phyloP scores from a whole-genome alignment of 2,888 invertebrate genomes.

The Lepeophtheirus nordmannii region DNA sequence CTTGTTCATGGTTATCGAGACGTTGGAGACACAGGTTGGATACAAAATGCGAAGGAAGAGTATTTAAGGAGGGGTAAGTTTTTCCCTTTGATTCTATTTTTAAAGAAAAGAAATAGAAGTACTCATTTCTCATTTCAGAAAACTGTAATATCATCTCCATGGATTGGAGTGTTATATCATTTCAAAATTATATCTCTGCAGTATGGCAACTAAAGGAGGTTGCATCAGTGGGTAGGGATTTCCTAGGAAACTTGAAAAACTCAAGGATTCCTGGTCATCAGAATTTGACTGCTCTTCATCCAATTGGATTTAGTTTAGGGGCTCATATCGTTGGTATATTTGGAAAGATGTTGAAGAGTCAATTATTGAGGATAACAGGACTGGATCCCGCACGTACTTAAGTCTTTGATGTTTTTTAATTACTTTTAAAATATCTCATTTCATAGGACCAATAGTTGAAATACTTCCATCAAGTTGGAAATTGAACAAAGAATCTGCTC shows the following conservation, averaged over 20 bases:
- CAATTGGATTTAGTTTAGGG: conserved; percentile 13
- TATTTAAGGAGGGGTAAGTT: neutral
- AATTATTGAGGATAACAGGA: neutral
- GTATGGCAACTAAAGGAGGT: neutral
- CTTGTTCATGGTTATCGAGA: conserved; percentile 14
- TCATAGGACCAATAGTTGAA: conserved; percentile 10
- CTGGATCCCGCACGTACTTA: neutral
- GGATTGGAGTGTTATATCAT: conserved; percentile 4
- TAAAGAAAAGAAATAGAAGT: too few species aligned
- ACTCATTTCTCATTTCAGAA: too few species aligned
- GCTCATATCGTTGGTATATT: conserved; percentile 11
- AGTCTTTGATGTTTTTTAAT: too few species aligned
- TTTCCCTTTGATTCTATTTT: too few species aligned
- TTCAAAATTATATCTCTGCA: neutral
- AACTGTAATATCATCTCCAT: conserved; percentile 8
- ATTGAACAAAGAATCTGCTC: conserved; percentile 8
- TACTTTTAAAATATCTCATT: too few species aligned
- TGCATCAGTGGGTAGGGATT: neutral
- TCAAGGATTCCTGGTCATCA: too few species aligned
- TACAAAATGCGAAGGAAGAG: neutral
- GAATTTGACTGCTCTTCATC: neutral
- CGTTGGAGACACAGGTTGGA: neutral
- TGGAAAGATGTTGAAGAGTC: conserved; percentile 6
- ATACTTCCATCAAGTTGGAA: neutral
- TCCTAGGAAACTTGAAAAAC: neutral